phyloP scores from a whole-genome alignment of 2,797 vertebrate genomes.

The Dromococcyx pavoninus region DNA sequence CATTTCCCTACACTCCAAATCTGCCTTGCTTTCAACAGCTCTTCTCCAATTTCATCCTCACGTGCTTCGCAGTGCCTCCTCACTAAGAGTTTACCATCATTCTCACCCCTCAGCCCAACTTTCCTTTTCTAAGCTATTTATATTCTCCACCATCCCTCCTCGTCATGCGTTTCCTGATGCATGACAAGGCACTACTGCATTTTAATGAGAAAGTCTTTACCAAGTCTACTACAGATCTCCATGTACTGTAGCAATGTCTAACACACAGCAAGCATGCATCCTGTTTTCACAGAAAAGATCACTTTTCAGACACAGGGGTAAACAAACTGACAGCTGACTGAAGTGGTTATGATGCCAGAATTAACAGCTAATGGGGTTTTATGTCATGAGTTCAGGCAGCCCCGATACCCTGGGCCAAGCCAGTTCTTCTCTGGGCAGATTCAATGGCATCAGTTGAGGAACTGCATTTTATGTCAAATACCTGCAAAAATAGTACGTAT shows the following conservation, averaged over 20 bases:
- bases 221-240: not conserved
- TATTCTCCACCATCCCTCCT: not conserved
- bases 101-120: not conserved
- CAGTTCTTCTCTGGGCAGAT: not conserved
- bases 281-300: not conserved
- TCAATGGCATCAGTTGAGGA: not conserved
- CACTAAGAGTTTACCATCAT: not conserved
- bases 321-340: not conserved
- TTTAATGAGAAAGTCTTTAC: not conserved
- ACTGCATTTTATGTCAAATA: not conserved
- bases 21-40: not conserved
- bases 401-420: not conserved
- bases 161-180: not conserved
- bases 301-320: not conserved
- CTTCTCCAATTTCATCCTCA: not conserved
- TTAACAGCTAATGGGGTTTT: slow-evolving; percentile 32
- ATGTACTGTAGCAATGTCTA: slow-evolving; percentile 4
- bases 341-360: not conserved
- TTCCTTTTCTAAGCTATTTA: slow-evolving; percentile 25
- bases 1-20: not conserved
- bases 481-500: slow-evolving; percentile 54
- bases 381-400: not conserved
- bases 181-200: not conserved
- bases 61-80: not conserved
- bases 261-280: not conserved